A percentile compares a stretch with the other conserved stretches of the same genome.
These are phyloP conservation scores for Chalcis sispes DNA, from an alignment of 2,888 invertebrate species.

Conservation along the genomic window DNA sequence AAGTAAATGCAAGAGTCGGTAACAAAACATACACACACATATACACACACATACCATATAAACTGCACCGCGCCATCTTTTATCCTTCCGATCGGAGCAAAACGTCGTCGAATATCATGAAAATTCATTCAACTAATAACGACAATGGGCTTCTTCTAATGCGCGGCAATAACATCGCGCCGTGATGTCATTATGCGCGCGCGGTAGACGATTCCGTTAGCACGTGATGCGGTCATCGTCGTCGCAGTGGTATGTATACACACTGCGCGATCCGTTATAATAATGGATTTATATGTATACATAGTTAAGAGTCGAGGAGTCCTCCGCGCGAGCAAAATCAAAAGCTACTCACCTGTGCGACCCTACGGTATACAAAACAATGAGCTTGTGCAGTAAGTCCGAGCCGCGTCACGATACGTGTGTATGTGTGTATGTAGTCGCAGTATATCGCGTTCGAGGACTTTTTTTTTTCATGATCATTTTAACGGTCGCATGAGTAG, in stretches of 20 bases:
- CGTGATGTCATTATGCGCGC: neutral
- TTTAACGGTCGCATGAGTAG: neutral
- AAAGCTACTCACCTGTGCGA: too few species aligned
- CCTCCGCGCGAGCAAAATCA: slow-evolving; percentile 2
- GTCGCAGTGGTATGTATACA: too few species aligned
- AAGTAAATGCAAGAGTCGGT: neutral
- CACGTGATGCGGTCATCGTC: slow-evolving; percentile 48
- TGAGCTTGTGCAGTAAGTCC: too few species aligned
- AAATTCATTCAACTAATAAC: slow-evolving; percentile 53
- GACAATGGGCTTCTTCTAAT: slow-evolving; percentile 18
- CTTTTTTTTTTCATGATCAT: neutral
- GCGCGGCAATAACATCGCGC: neutral
- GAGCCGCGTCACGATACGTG: slow-evolving; percentile 2
- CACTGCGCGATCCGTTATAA: slow-evolving; percentile 35
- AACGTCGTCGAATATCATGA: slow-evolving; percentile 39
- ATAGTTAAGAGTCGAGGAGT: slow-evolving; percentile 1
- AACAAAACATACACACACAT: too few species aligned
- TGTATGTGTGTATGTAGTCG: neutral
- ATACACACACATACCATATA: too few species aligned
- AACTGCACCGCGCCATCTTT: neutral
- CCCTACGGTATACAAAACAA: neutral
- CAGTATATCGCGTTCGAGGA: neutral
- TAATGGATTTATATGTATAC: slow-evolving; percentile 2
- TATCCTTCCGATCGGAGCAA: neutral
- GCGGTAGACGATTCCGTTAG: slow-evolving; percentile 26